Evolutionary conservation across 2,888 invertebrate genomes (phyloP).

Genomic region (Bombylius major): DNA sequence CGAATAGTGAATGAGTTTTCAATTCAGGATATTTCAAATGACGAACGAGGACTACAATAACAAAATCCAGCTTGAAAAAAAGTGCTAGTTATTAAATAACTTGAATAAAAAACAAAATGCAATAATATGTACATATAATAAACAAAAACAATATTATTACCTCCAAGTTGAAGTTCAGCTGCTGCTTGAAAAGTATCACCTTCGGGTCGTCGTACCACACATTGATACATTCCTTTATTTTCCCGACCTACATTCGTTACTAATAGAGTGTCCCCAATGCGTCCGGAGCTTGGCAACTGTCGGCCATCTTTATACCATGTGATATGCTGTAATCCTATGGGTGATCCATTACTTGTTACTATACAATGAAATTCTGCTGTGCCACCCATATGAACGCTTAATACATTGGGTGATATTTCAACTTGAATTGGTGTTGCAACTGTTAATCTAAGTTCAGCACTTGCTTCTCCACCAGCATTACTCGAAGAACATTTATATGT

Average conservation of each 20-base stretch:
- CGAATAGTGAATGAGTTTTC: too few relatives aligned
- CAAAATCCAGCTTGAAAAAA: too few relatives aligned
- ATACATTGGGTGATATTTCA: constrained; percentile 49
- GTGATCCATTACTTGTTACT: constrained; percentile 43
- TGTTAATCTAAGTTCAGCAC: constrained; percentile 50
- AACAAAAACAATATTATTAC: constrained; percentile 29
- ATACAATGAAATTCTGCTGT: constrained; percentile 58
- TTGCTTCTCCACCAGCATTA: constrained; percentile 57
- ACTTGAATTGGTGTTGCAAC: constrained; percentile 55
- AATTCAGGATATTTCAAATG: too few relatives aligned
- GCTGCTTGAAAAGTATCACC: constrained; percentile 65
- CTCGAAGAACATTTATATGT: constrained; percentile 54
- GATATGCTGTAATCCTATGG: constrained; percentile 43
- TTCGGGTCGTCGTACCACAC: constrained; percentile 55
- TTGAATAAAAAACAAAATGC: too few relatives aligned
- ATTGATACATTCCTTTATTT: constrained; percentile 67
- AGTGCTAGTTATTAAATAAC: too few relatives aligned
- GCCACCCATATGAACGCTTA: constrained; percentile 62
- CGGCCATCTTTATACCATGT: constrained; percentile 57
- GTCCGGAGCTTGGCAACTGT: constrained; percentile 51
- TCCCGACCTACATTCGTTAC: constrained; percentile 56
- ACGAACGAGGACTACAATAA: too few relatives aligned
- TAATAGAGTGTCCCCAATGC: constrained; percentile 49
- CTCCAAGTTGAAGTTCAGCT: constrained; percentile 58
- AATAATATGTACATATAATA: too few relatives aligned